phyloP scores from a whole-genome alignment of 2,888 invertebrate genomes.

The Phorcus lineatus region DNA sequence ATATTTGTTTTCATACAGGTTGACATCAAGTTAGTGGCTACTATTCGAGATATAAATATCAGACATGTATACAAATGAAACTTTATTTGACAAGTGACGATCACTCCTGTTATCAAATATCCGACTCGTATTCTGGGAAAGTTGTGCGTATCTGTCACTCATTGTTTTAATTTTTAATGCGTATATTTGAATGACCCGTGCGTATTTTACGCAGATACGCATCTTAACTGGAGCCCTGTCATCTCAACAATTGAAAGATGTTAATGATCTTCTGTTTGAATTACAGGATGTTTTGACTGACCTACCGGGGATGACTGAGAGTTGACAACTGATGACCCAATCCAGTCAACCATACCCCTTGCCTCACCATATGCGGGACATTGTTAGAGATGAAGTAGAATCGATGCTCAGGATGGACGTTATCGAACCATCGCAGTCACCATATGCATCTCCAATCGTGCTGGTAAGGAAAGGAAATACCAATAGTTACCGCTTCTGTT shows the following conservation, averaged over 20 bases:
- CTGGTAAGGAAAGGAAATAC: not conserved
- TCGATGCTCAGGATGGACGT: not conserved
- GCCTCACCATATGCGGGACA: not conserved
- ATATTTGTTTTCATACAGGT: no score
- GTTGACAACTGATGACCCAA: not conserved
- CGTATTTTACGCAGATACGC: no score
- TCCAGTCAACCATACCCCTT: not conserved
- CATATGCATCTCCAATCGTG: not conserved
- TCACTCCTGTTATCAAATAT: no score
- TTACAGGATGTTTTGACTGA: slow-evolving; percentile 1
- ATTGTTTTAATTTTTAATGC: no score
- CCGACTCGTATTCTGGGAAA: no score
- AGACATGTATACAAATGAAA: no score
- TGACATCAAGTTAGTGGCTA: no score
- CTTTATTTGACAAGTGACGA: no score
- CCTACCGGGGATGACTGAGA: not conserved
- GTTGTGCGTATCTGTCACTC: no score
- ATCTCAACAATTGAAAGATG: not conserved
- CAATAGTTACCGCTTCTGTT: not conserved
- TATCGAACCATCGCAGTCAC: not conserved
- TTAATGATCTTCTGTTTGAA: not conserved
- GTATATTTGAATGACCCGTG: no score
- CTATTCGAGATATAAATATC: no score
- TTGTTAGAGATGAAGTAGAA: not conserved
- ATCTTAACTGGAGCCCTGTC: no score